Base-by-base conservation (phyloP, 2,888 invertebrate genomes). In the Microplitis manilae region DNA sequence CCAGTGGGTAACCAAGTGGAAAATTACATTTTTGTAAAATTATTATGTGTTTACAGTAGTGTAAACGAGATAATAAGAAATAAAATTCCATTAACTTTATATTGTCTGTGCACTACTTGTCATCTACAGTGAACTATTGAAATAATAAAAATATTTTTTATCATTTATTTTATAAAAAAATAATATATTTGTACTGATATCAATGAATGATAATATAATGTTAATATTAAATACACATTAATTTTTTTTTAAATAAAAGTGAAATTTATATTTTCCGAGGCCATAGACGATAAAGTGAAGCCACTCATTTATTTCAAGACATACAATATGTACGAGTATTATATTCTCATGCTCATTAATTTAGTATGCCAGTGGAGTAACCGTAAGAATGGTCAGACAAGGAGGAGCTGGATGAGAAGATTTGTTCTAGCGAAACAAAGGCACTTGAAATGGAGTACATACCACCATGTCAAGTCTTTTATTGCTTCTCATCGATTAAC, bases 311-410 rank as follows among this genome's bases (percentile, higher is more conserved):
- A 50, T 50, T 50, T 13, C 50, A 4, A 13, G 8, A 50, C 50
- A 13, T 8, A 50, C 13, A 9, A 13, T 50, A 9, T 50, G 13
- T 50, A 50, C 50, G 50, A 50, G 50, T 13, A 50, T 50, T 50
- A 13, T 50, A 50, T 50, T 13, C 8, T 50, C 13, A 8, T 13
- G 68, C 70, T 65, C 70, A 68, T 72, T 73, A 81, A 83, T 83
- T 86, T 85, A 86, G 85, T 86, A 87, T 86, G 85, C 87, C 79
- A 85, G 80, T 82, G 78, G 83, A 84, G 85, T 85, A 83, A 82
- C 82, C 82, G 81, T 20, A 80, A 81, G 83, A 81, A 81, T 81
- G 84, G 84, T 85, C 85, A 83, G 83, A 83, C 84, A 81, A 81
- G 81, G 79, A 81, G 77, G 79, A 80, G 79, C 82, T 82, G 64